phyloP scores from a whole-genome alignment of 2,113 vertebrate genomes.

The Seriola aureovittata region DNA sequence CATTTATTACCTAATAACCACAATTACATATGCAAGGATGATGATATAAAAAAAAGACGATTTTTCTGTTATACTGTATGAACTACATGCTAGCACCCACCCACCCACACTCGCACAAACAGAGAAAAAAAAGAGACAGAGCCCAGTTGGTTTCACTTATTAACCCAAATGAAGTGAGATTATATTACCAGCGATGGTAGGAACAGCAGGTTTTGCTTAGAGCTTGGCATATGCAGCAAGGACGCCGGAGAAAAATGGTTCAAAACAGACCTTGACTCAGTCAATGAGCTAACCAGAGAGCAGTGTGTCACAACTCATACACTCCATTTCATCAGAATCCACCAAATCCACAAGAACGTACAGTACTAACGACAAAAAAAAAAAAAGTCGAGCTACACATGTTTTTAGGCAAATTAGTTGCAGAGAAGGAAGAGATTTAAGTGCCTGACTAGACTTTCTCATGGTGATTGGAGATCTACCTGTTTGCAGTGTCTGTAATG shows the following conservation, averaged over 20 bases:
- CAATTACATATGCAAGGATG: slow-evolving; percentile 30
- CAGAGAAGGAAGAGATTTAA: not conserved
- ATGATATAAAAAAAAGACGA: slow-evolving; percentile 4
- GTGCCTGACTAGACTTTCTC: not conserved
- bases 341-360: slow-evolving; percentile 21
- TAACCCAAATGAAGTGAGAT: slow-evolving; percentile 78
- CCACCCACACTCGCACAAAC: slow-evolving; percentile 38
- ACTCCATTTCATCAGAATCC: slow-evolving; percentile 49
- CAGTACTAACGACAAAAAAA: not conserved
- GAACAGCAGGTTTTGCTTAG: slow-evolving; percentile 79
- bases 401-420: slow-evolving; percentile 8
- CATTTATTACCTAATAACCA: slow-evolving; percentile 60
- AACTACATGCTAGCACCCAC: slow-evolving; percentile 38
- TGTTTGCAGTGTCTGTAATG: slow-evolving; percentile 9
- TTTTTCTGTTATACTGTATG: slow-evolving; percentile 20
- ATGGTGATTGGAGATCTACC: not conserved
- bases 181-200: slow-evolving; percentile 77
- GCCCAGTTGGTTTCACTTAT: slow-evolving; percentile 80
- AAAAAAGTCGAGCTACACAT: not conserved
- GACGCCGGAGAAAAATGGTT: slow-evolving; percentile 48
- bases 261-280: slow-evolving; percentile 73
- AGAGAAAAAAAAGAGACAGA: slow-evolving; percentile 41
- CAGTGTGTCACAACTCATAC: slow-evolving; percentile 60
- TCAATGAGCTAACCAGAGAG: slow-evolving; percentile 72
- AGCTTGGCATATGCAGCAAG: slow-evolving; percentile 62